Evolutionary conservation across 2,797 vertebrate genomes (phyloP), one percentile per base, ranked within the genome.

Genomic region (Gila robusta): DNA sequence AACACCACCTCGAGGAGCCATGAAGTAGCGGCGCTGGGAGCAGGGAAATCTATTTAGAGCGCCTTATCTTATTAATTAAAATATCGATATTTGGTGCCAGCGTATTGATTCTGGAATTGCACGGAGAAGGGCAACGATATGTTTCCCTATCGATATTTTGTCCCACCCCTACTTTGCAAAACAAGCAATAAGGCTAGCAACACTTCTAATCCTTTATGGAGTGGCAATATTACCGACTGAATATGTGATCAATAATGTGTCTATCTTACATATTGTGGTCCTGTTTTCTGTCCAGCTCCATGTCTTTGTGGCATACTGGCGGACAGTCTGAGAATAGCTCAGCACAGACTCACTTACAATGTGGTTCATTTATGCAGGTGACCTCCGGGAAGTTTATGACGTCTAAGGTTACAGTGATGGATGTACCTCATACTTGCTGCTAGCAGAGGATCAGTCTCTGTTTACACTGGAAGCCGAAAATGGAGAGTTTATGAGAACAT

Each of bases 381-480:
- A 82, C 74, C 80, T 79, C 26, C 4, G 9, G 52, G 59, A 52
- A 41, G 52, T 83, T 89, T 87, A 83, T n/a, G 56, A 79, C 14
- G 77, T 87, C 83, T 87, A 81, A 84, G 79, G 67, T 67, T 59
- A 78, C 37, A n/a, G 23, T 82, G 79, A 85, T 66, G 73, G 66
- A 88, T 85, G 78, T 70, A 28, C 62, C 82, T 81, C 28, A 77
- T 37, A 71, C 64, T 69, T 47, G 17, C 64, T 39, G n/a, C 54
- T 52, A 73, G 47, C 69, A 1, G 85, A 81, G 82, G 74, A 83
- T 83, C 52, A 21, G 77, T 39, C 71, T 72, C 4, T 52, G 86
- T 84, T 85, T 89, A 44, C 87, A 71, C 90, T 90, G 74, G 82
- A 88, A 84, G 67, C 23, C 16, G 49, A 59, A 59, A 88, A 81